A percentile compares a stretch with the other conserved stretches of the same genome.
Evolutionary conservation across 2,888 invertebrate genomes (phyloP).

Genomic region (Chloromyia formosa): DNA sequence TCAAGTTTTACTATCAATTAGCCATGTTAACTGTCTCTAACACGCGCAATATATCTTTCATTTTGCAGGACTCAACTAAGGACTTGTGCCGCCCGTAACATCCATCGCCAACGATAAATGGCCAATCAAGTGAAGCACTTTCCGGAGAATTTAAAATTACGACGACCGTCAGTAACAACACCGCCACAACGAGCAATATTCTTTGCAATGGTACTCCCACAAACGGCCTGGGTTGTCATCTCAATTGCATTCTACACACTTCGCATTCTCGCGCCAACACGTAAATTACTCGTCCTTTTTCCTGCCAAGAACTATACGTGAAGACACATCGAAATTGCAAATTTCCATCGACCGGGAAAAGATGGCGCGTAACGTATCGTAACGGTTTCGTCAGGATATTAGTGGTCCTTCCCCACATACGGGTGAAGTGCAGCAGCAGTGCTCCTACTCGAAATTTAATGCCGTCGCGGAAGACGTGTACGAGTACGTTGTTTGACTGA

Average conservation of each 20-base stretch:
- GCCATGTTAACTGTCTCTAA: slow-evolving; percentile 25
- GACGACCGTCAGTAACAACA: background rate
- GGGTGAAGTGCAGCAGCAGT: background rate
- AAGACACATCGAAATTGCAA: slow-evolving; percentile 15
- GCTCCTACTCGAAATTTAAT: background rate
- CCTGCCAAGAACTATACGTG: slow-evolving; percentile 40
- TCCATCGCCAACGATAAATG: slow-evolving; percentile 40
- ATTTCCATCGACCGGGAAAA: slow-evolving; percentile 2
- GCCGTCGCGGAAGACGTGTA: background rate
- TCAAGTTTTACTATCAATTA: too few relatives aligned
- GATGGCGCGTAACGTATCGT: background rate
- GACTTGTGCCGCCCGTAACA: slow-evolving; percentile 2
- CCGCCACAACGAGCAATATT: background rate
- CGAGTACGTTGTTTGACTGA: too few relatives aligned
- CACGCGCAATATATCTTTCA: slow-evolving; percentile 32
- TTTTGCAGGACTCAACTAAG: slow-evolving; percentile 27
- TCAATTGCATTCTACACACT: slow-evolving; percentile 22
- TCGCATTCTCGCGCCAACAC: slow-evolving; percentile 27
- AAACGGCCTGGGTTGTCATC: background rate
- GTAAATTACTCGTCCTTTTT: slow-evolving; percentile 37
- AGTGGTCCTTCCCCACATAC: background rate
- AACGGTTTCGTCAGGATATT: background rate
- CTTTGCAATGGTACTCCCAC: slow-evolving; percentile 34
- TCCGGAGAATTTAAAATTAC: slow-evolving; percentile 17
- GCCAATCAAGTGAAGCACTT: slow-evolving; percentile 28